These are phyloP conservation scores for Venustaconcha ellipsiformis DNA, from an alignment of 1,140 invertebrate genomes.

Conservation along the genomic window DNA sequence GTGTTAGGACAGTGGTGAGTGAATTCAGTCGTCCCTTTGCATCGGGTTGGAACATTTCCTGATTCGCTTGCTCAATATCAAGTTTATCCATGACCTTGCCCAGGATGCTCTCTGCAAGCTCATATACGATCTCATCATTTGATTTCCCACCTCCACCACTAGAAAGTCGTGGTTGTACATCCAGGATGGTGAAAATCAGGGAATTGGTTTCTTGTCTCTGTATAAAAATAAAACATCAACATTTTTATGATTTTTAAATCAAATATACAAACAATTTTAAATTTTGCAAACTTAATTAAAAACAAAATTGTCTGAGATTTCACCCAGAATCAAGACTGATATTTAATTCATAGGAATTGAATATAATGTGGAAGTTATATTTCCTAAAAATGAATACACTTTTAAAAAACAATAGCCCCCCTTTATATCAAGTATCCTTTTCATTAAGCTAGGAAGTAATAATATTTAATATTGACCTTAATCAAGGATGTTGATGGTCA, in stretches of 20 bases:
- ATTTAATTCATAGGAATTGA: too few relatives aligned
- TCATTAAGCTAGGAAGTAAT: too few relatives aligned
- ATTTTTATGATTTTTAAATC: not conserved
- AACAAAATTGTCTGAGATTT: too few relatives aligned
- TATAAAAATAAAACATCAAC: constrained; percentile 31
- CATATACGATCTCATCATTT: constrained; percentile 80
- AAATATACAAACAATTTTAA: not conserved
- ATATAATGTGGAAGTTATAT: too few relatives aligned
- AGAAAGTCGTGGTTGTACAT: constrained; percentile 78
- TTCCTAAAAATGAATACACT: too few relatives aligned
- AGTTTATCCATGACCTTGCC: constrained; percentile 74
- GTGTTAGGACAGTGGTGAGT: constrained; percentile 84
- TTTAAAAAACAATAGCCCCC: too few relatives aligned
- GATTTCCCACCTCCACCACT: constrained; percentile 75
- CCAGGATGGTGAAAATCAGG: constrained; percentile 79
- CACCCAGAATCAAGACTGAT: too few relatives aligned
- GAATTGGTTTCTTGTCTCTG: constrained; percentile 80
- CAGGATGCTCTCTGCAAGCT: constrained; percentile 77
- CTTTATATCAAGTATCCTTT: too few relatives aligned
- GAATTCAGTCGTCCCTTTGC: constrained; percentile 79
- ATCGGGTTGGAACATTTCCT: constrained; percentile 73
- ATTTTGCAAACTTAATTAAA: too few relatives aligned
- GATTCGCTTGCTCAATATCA: constrained; percentile 71
- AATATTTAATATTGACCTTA: too few relatives aligned
- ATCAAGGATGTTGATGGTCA: too few relatives aligned